These are phyloP conservation scores for Standfussiana lucernea DNA, from an alignment of 2,888 invertebrate species.

Conservation along the genomic window DNA sequence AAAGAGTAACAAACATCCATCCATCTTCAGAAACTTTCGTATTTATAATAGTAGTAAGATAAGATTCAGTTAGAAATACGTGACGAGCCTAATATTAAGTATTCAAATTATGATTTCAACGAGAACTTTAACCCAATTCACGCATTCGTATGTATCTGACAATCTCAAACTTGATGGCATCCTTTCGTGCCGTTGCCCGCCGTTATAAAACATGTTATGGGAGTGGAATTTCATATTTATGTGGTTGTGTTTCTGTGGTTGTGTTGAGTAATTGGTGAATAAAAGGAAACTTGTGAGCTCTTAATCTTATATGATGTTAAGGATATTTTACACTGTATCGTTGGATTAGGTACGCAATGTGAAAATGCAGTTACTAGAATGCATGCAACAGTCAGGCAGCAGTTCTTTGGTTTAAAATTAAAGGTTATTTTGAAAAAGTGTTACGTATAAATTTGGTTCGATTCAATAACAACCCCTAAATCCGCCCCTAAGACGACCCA, in stretches of 20 bases:
- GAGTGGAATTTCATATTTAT: background rate
- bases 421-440: background rate
- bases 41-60: too few relatives aligned
- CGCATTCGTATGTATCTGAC: background rate
- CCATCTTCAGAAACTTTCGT: too few relatives aligned
- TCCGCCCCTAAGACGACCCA: too few relatives aligned
- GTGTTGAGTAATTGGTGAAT: background rate
- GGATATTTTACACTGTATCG: background rate
- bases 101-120: constrained; percentile 12
- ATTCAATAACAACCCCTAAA: too few relatives aligned
- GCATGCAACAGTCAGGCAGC: too few relatives aligned
- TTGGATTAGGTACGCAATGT: background rate
- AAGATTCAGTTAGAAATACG: background rate
- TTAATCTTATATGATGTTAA: background rate
- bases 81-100: background rate
- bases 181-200: background rate
- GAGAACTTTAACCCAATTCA: background rate
- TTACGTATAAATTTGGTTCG: too few relatives aligned
- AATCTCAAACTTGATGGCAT: background rate
- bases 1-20: too few relatives aligned
- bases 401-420: background rate
- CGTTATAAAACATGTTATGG: constrained; percentile 32
- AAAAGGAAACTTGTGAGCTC: constrained; percentile 10
- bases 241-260: background rate
- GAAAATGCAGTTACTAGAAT: background rate